Base-by-base conservation (phyloP, 53 echinoderm and acorn worm genomes). In the Stichopus horrens region DNA sequence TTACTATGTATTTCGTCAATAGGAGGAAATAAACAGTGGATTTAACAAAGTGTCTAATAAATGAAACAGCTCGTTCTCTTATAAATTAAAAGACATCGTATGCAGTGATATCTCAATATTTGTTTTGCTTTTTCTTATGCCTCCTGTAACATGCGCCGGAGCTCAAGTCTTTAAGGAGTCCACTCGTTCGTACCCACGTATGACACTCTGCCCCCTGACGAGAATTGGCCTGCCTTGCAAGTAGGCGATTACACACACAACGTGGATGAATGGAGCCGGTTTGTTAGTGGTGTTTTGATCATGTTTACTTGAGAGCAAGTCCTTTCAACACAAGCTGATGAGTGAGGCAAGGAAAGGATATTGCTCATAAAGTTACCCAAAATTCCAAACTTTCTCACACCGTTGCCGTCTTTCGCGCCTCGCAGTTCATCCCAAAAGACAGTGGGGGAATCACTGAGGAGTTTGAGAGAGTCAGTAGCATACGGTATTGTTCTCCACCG, bases 241-340 rank as follows among this genome's bases (percentile, higher is more conserved):
- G 87, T 87, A 74, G 74, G 18, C 87, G 54, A 57, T 87, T 87
- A 53, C 74, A 74, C 52, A 53, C 74, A 74, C 52, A 75, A 73
- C 4, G 87, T 87, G n/a, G 87, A 87, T 21, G 53, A 9, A 52
- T 87, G 87, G 7, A 87, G 87, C 4, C 87, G 75, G 87, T 87
- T 74, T 22, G 87, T 87, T n/a, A 16, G 87, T 8, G 74, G 11
- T 53, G 87, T 87, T 14, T 87, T 87, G 73, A 87, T 87, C 87
- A 87, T 87, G 87, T 87, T 87, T 8, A 87, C 74, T 87, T 87
- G 87, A 16, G 75, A 87, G 74, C 23, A 87, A 75, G 74, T 53
- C 9, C 87, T 74, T 74, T 87, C 74, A 7, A 74, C 74, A 87
- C 74, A 87, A 87, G 87, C 74, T 10, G 74, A 74, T 74, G 87